Base-by-base conservation (phyloP, 2,113 vertebrate species). In the Bufo gargarizans region DNA sequence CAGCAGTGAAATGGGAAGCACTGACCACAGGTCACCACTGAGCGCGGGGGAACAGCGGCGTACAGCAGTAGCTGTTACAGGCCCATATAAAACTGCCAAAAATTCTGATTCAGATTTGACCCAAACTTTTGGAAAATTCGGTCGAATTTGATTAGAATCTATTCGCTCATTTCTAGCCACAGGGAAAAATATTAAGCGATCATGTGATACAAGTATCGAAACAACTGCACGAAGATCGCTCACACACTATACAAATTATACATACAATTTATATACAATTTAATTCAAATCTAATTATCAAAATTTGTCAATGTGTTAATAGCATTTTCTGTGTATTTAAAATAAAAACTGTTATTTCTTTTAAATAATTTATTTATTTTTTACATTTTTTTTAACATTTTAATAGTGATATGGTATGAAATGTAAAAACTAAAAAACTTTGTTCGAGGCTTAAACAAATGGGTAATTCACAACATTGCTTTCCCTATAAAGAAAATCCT, bases 401-500 rank as follows among this genome's bases (percentile, higher is more conserved):
- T 77, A 53, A 20, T 19, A 55, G 77, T 16, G 53, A 78, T 9
- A 55, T 78, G 77, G 19, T 49, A 19, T n/a, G 11, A 33, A 56
- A 55, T 22, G 3, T 80, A 3, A 80, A 76, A 86, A 33, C 61
- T 79, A 4, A 33, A 43, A 33, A 50, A 6, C 78, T 86, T 77
- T 65, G 20, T 63, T 67, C 43, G 19, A 71, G 22, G 58, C 53
- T 74, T 58, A 20, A 76, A 85, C 83, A 87, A 87, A 87, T 80
- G 76, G 77, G 86, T 87, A 87, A 87, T 80, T 87, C 59, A 80
- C 69, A 87, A 69, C 77, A 14, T 59, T 82, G 53, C 49, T 72
- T 61, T 82, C 67, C 67, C 86, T 67, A 82, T 88, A 88, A 88
- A 88, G 63, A 58, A 72, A 69, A 82, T 71, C 49, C 77, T 87